Base-by-base conservation (phyloP, 1,140 invertebrate genomes). In the Leptoteleia sp. region DNA sequence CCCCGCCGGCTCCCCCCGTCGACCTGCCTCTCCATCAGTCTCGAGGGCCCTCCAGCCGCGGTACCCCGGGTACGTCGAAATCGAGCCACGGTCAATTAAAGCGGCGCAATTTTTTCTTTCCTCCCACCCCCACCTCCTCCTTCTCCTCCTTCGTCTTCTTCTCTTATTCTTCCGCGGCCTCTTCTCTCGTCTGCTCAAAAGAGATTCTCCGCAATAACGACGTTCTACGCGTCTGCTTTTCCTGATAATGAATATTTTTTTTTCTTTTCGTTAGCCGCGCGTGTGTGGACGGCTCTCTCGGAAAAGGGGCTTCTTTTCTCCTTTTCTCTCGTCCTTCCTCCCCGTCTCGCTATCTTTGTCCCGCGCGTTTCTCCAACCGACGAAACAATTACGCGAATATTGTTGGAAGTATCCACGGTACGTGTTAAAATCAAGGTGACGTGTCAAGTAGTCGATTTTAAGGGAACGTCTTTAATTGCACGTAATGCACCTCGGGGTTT, bases 11-110 rank as follows among this genome's bases (percentile, higher is more conserved):
- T 15, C 13, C 4, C 16, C 47, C 61, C 35, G 11, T 38, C 48
- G 38, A n/a, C n/a, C n/a, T n/a, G n/a, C n/a, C 57, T 76, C 79
- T 79, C 80, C 73, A 59, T 62, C 72, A 64, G 76, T 70, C 78
- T 79, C 67, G 54, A 70, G 70, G 31, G 64, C 72, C 72, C 81
- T 84, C 72, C 42, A 84, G 55, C 59, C n/a, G n/a, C 73, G 76
- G 82, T 82, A 81, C 81, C 77, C 77, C 68, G 82, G 71, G 35
- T 78, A 83, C 84, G 82, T 82, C 76, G 79, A 85, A 87, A 89
- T 87, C 83, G 85, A 84, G 81, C 79, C 82, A 85, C 83, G 81
- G 78, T 83, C 87, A 85, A 85, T 85, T 85, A 85, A 85, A 84
- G 80, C 78, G 61, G 81, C 65, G 81, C 81, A 83, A 81, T 71